Evolutionary conservation across 1,140 invertebrate species (phyloP), one percentile per base, ranked within the genome.

Genomic region (Zaprionus ghesquierei): DNA sequence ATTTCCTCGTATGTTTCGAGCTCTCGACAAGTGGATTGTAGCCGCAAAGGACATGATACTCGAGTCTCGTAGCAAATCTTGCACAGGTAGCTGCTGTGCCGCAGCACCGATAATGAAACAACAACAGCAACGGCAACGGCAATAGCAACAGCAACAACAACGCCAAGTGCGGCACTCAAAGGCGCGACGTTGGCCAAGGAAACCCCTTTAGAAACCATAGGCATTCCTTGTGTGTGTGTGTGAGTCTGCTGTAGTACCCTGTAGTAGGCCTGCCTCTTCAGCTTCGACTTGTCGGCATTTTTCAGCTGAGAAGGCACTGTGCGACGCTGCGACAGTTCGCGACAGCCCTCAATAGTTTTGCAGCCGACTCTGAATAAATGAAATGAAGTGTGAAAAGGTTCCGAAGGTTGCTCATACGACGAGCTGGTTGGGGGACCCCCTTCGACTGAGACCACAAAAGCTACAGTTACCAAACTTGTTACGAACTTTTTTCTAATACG

Each of bases 41-140:
- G 41, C 35, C 35, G 70, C 73, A 80, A 79, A 84, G 84, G 79
- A 82, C 76, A 79, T 75, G 69, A 41, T 80, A 80, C 84, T 85
- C 54, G 60, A 85, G 35, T 15, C 35, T 15, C 71, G 65, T 71
- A 62, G 74, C 49, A 59, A 55, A 46, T 70, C 18, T 59, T 59
- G 12, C 31, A 58, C 54, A 41, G 35, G 35, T 64, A 27, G 20
- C 25, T 61, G 15, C 18, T 55, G 6, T 38, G 44, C 63, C 66
- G 58, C 56, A 62, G 62, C 44, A 44, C 29, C 20, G 60, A 70
- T 61, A 59, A 44, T 56, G 56, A 73, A 55, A 58, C 35, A 64
- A 44, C 44, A 73, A 35, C 38, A 46, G 13, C 56, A 46, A 56
- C 54, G 23, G 23, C 35, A 44, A 25, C 2, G 27, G 49, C 27